These are phyloP conservation scores for Galemys pyrenaicus DNA, from an alignment of 2,113 vertebrate species.

Conservation along the genomic window DNA sequence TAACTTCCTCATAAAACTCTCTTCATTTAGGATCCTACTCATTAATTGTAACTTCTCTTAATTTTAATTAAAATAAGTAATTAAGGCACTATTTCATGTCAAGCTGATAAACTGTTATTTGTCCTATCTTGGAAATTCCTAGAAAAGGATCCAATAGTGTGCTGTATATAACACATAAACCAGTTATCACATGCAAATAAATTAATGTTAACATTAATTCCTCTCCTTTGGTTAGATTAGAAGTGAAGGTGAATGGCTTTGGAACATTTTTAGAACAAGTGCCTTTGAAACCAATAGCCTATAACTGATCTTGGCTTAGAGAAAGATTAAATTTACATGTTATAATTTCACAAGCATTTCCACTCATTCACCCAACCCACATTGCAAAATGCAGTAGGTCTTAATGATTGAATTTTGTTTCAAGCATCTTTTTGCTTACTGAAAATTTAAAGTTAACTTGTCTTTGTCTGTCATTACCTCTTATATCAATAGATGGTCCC, in stretches of 20 bases:
- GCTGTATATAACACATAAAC: not conserved
- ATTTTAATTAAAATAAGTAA: not conserved
- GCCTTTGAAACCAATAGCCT: not conserved
- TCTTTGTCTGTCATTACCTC: not conserved
- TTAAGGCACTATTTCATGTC: not conserved
- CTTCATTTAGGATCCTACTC: not conserved
- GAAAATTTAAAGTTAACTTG: slow-evolving; percentile 32
- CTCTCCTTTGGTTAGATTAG: not conserved
- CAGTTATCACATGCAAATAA: not conserved
- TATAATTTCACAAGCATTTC: not conserved
- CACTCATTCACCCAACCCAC: not conserved
- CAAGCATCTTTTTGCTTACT: not conserved
- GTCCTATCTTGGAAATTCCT: not conserved
- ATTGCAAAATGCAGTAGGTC: not conserved
- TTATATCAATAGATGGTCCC: not conserved
- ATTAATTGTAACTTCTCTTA: not conserved
- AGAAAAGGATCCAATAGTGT: not conserved
- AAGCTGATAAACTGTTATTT: not conserved
- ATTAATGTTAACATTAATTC: not conserved
- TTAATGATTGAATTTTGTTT: not conserved
- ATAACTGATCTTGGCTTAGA: not conserved
- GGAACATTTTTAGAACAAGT: not conserved
- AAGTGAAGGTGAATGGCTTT: not conserved
- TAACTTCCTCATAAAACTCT: not conserved
- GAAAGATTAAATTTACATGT: not conserved